Conservation (phyloP, 1,140 invertebrate genomes). For the Diuraphis noxia region DNA sequence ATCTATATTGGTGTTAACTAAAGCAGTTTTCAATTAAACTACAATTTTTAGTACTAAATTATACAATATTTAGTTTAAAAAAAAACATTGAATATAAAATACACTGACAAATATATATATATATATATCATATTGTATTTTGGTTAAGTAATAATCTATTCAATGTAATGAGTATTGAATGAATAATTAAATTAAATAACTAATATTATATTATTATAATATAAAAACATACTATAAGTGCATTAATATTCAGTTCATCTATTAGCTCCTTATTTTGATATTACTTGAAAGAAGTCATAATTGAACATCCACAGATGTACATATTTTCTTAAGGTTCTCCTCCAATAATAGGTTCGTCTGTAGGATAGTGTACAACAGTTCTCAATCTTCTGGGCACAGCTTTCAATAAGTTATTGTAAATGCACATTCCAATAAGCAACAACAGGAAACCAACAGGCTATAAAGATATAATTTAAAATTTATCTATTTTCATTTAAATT, state of each 20-base stretch:
- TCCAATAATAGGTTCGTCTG: conserved; percentile 46
- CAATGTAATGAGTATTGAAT: not conserved
- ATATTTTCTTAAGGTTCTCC: not conserved
- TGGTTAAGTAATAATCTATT: not conserved
- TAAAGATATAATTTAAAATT: conserved; percentile 57
- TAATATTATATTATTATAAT: not conserved
- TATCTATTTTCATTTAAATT: not conserved
- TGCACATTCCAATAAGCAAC: conserved; percentile 74
- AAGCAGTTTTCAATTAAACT: not conserved
- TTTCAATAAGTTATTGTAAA: conserved; percentile 74
- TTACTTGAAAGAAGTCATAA: not conserved
- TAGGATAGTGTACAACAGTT: conserved; percentile 42
- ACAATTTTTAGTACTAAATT: not conserved
- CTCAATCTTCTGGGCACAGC: conserved; percentile 35
- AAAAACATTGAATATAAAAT: not conserved
- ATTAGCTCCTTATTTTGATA: not conserved
- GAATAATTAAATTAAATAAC: not conserved
- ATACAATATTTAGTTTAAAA: not conserved
- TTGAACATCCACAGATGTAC: not conserved
- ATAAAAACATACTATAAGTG: not conserved
- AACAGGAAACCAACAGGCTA: conserved; percentile 74
- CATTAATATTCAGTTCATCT: not conserved
- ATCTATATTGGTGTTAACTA: not conserved
- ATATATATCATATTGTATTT: not conserved
- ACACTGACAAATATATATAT: not conserved